Conservation (phyloP, 2,888 invertebrate genomes). For the Andrena praecox region DNA sequence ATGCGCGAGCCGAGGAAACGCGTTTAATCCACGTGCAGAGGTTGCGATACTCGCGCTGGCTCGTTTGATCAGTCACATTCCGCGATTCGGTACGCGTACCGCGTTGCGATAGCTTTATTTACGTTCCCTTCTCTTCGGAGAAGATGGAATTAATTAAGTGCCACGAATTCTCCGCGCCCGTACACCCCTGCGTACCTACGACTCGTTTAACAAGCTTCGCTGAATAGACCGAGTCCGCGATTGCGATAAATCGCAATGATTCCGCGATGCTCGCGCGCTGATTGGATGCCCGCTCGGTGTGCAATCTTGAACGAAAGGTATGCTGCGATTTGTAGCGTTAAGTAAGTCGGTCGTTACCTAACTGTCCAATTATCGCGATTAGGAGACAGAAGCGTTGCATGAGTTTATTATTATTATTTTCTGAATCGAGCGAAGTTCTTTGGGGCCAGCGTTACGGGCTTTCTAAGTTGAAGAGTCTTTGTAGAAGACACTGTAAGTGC, state of each 20-base stretch:
- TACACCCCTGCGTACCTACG: neutral
- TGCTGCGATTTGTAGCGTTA: conserved; percentile 7
- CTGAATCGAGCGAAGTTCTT: neutral
- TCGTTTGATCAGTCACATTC: conserved; percentile 31
- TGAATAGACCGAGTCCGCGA: neutral
- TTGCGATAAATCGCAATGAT: conserved; percentile 6
- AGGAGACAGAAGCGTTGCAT: conserved; percentile 2
- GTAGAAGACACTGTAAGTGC: too few species aligned
- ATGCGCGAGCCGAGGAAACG: conserved; percentile 3
- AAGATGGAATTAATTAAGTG: conserved; percentile 18
- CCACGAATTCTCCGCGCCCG: neutral
- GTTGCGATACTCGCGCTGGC: conserved; percentile 7
- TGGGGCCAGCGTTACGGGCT: neutral
- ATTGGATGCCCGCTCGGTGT: neutral
- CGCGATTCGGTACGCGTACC: conserved; percentile 15
- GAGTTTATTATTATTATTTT: neutral
- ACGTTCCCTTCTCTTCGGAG: conserved; percentile 7
- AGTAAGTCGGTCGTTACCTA: conserved; percentile 6
- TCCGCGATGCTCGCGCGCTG: neutral
- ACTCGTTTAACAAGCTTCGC: conserved; percentile 1
- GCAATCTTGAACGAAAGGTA: neutral
- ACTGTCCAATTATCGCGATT: conserved; percentile 8
- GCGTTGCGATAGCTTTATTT: conserved; percentile 27
- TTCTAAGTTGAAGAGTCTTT: too few species aligned
- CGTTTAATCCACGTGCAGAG: conserved; percentile 27